Base-by-base conservation (phyloP, 2,888 invertebrate species). In the Aphodius sticticus region DNA sequence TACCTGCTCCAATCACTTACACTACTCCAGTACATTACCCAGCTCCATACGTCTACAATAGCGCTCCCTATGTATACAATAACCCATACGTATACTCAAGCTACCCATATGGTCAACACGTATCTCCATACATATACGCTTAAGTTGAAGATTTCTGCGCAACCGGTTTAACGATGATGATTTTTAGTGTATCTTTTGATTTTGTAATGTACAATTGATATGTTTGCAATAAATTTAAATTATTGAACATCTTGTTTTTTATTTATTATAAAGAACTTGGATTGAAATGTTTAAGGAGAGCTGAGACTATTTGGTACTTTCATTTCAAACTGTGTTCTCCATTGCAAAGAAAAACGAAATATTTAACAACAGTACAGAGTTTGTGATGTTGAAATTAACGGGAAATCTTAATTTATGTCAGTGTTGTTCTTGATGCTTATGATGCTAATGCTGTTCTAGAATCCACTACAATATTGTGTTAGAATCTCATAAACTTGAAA, bases 31-130 rank as follows among this genome's bases (percentile, higher is more conserved):
- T 70, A 6, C 12, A 70, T 35, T 37, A 70, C 37, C n/a, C 69
- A 69, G 16, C 69, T 12, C 76, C 76, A 76, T 69, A 69, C 35
- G 38, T 36, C 36, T 75, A 75, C 35, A 35, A 15, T 12, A 12
- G 69, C 16, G 69, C 77, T n/a, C 77, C 77, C 16, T 69, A 36
- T 69, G 77, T 77, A 12, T 77, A 77, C 69, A 53, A 53, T 16
- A 70, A 75, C 37, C 78, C 76, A 69, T 78, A 36, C 36, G 75
- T 37, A 75, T 78, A 78, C 70, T 70, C 78, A 37, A 74, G 78
- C 69, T 78, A 74, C 26, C 26, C 26, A 26, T 26, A 26, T 26
- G 26, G 26, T 26, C 26, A 26, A 26, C 26, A 26, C 69, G 53
- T 53, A 53, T 77, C 71, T 53, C 78, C 78, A 12, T 76, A 76